Evolutionary conservation across 2,888 invertebrate species (phyloP).

Genomic region (Pachymerium ferrugineum): DNA sequence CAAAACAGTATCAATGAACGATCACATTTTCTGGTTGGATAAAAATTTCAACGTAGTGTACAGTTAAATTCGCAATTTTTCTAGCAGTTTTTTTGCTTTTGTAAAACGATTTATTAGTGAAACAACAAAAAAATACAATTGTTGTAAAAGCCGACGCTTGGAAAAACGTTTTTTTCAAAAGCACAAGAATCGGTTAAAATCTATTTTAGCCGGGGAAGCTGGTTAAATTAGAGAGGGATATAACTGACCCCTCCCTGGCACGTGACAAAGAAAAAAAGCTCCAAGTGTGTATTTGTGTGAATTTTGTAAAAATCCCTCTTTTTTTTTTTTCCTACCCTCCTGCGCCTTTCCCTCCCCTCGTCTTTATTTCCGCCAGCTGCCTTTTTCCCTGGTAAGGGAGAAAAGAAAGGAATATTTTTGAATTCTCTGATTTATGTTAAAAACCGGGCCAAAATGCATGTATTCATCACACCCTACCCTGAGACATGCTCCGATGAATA

Average conservation of each 20-base stretch:
- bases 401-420: neutral
- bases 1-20: no score
- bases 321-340: neutral
- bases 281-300: neutral
- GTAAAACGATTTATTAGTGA: no score
- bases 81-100: no score
- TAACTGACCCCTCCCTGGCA: neutral
- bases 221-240: neutral
- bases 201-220: no score
- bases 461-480: neutral
- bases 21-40: no score
- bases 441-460: neutral
- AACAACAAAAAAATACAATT: no score
- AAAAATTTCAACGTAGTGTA: no score
- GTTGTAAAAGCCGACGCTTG: no score
- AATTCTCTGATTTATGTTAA: conserved; percentile 8
- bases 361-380: conserved; percentile 3
- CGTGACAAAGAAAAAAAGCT: neutral
- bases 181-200: no score
- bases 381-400: neutral
- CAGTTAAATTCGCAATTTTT: no score
- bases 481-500: neutral
- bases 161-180: no score
- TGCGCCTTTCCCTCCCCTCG: neutral
- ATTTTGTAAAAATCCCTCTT: neutral